Conservation (phyloP, 2,113 vertebrate genomes). For the Pyrgilauda ruficollis region DNA sequence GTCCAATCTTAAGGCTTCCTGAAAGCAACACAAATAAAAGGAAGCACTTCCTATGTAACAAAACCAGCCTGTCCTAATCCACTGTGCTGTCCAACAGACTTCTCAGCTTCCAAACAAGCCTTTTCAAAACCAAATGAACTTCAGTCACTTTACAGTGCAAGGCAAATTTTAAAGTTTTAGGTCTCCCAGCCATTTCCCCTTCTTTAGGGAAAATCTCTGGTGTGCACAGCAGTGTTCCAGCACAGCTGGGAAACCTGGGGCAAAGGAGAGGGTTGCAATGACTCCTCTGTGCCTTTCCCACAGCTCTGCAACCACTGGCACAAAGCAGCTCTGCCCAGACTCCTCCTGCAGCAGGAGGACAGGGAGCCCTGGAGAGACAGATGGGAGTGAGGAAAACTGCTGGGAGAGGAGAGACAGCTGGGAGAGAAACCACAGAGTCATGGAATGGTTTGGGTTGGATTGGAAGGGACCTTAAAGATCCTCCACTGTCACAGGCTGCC, state of each 20-base stretch:
- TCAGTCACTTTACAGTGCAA: not conserved
- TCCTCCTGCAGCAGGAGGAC: not conserved
- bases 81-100: not conserved
- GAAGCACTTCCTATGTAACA: not conserved
- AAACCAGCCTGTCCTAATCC: not conserved
- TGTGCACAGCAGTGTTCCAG: not conserved
- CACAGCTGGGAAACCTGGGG: not conserved
- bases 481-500: not conserved
- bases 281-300: not conserved
- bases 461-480: not conserved
- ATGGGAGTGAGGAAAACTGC: not conserved
- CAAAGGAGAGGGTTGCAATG: not conserved
- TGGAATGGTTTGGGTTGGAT: too few relatives aligned
- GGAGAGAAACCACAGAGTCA: not conserved
- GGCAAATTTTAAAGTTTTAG: not conserved
- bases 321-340: not conserved
- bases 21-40: not conserved
- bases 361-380: not conserved
- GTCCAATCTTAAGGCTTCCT: not conserved
- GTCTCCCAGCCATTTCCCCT: not conserved
- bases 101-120: not conserved
- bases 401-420: not conserved
- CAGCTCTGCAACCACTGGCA: not conserved
- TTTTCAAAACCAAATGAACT: not conserved
- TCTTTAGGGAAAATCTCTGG: not conserved